Base-by-base conservation (phyloP, 2,797 vertebrate genomes). In the Acanthurus lineatus region DNA sequence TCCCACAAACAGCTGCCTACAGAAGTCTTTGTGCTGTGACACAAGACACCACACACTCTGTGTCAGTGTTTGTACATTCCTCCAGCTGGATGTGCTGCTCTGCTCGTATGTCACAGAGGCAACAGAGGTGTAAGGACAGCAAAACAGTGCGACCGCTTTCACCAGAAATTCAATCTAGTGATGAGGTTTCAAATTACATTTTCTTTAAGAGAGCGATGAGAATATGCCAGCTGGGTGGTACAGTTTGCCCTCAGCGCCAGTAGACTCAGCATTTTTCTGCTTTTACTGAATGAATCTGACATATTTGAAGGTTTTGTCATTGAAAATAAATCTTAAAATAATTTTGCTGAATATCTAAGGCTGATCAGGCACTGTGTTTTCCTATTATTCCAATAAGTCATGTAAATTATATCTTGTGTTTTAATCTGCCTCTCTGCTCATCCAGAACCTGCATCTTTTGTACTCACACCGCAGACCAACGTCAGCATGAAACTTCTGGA, bases 1-100 rank as follows among this genome's bases (percentile, higher is more conserved):
- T 88, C 83, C 83, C 85, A 83, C 67, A 79, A 61, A 58, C 25
- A 19, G 48, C 0, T 8, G 58, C 52, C 69, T 49, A 61, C 49
- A 63, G 76, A 83, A 35, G 74, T 76, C 77, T 90, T 76, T 90
- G 89, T 90, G 76, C 79, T 73, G 67, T 65, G 67, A 85, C 81
- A 84, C 25, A 5, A 86, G 73, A 85, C 77, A 74, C 70, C 69
- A 17, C 82, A 22, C 73, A 49, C 60, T 74, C 78, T 38, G 48
- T 22, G 59, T 44, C 68, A 44, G 19, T 40, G 64, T 68, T 64
- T 66, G 61, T 20, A 32, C 74, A 65, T 76, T 69, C 79, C 64
- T 79, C 20, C 15, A 64, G 75, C 72, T 69, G 69, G 61, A 54
- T 32, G 47, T 56, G 75, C 61, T 67, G 12, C 65, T 58, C 45